These are phyloP conservation scores for Tetanocera ferruginea DNA, from an alignment of 2,888 invertebrate species.

Conservation along the genomic window DNA sequence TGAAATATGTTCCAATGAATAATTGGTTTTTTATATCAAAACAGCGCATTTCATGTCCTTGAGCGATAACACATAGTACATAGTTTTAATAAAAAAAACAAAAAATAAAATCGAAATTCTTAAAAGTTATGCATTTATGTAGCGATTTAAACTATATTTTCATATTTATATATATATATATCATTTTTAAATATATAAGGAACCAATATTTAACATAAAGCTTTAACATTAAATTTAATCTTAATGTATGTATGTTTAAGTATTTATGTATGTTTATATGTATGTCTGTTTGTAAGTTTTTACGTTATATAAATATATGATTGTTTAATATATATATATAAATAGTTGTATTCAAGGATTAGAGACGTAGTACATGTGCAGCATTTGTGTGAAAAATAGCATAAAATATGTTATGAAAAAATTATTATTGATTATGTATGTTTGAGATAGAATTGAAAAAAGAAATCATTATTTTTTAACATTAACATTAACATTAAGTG, in stretches of 20 bases:
- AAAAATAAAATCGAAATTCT: conserved; percentile 26
- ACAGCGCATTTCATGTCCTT: no score
- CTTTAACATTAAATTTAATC: neutral
- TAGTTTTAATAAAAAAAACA: neutral
- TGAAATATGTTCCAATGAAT: no score
- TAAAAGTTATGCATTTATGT: conserved; percentile 17
- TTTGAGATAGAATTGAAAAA: no score
- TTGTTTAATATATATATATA: no score
- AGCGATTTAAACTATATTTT: conserved; percentile 9
- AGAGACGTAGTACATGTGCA: no score
- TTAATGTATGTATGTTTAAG: neutral
- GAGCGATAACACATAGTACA: no score
- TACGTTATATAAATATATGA: no score
- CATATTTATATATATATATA: neutral
- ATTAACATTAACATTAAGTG: neutral
- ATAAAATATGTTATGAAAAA: neutral
- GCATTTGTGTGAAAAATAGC: neutral
- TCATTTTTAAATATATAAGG: neutral
- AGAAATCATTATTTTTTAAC: no score
- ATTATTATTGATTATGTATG: neutral
- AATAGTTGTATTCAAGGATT: no score
- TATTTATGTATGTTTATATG: no score
- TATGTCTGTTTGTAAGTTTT: neutral
- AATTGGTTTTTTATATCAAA: no score
- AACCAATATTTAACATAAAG: neutral